Evolutionary conservation across 2,888 invertebrate genomes (phyloP), one percentile per base, ranked within the genome.

Genomic region (Megamerina dolium): DNA sequence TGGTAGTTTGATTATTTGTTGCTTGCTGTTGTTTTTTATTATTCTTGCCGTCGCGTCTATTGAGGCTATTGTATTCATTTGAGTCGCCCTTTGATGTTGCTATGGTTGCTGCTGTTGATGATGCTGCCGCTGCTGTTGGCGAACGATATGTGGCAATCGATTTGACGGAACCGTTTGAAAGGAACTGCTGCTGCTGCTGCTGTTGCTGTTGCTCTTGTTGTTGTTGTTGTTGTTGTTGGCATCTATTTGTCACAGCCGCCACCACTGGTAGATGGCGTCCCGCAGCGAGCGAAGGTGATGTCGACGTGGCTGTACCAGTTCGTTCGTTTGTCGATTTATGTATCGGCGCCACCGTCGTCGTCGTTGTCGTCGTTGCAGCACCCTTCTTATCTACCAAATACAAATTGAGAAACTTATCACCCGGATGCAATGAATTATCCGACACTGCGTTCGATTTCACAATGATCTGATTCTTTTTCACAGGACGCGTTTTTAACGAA

Each of bases 371-470:
- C 27, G 43, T 45, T 53, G 54, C 30, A 49, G 54, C 34, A 12
- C 48, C 48, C 52, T 67, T 66, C 53, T 68, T 70, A 50, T 70
- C 68, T 36, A 68, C 68, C 43, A 70, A 49, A 54, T 70, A 70
- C 51, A 68, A 58, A 50, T 66, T 70, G 18, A 68, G 53, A 53
- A 68, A 70, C 54, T 68, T 70, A 49, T 70, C 69, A 32, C 67
- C 68, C 42, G 70, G 70, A 58, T 70, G 67, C 51, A 70, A 50
- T 9, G 70, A 70, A 33, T 70, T 70, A 39, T 70, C 70, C 2
- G 70, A 70, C 10, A 70, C 70, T 3, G 70, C 68, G 58, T 70
- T 70, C 40, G 70, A 67, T 48, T 70, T 70, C 18, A 63, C 62
- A 43, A 68, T 62, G 40, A 70, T 67, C 53, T 68, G 66, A 45